Base-by-base conservation (phyloP, 2,888 invertebrate genomes). In the Xylocampa areola region DNA sequence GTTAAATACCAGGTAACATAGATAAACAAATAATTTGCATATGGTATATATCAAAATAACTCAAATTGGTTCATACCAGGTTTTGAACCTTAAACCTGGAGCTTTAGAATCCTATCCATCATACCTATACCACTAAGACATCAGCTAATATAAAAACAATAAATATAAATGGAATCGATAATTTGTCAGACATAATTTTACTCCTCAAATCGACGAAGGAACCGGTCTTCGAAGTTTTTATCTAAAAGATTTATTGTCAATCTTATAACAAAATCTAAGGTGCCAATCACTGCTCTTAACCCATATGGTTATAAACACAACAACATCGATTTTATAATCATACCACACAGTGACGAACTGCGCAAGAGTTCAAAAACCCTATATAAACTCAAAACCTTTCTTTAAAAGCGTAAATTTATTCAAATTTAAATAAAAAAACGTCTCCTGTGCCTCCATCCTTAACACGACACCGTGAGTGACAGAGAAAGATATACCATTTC, bases 371-470 rank as follows among this genome's bases (percentile, higher is more conserved):
- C 88, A 87, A 82, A 67, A 80, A 88, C 87, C 90, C 81, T 76
- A 73, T 71, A 74, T 76, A 80, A 84, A 83, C 87, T 86, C 67
- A 69, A 75, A 74, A 70, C 70, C 76, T 75, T 87, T 84, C 88
- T 87, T 88, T 90, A 85, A 89, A 90, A 89, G 90, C 91, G 91
- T 91, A 92, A 92, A 92, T 91, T 90, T 92, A 92, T 92, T 91
- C 87, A 91, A 91, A 91, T 91, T 91, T 88, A 80, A 89, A 89
- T 89, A 90, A 90, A 88, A 87, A 82, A 76, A 78, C 73, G 77
- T 81, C 80, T 83, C 85, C 79, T 80, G 86, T 85, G 84, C 87
- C 88, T 49, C 60, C 62, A 60, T 76, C 89, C 87, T 89, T 77
- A 83, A 77, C 81, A 81, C 82, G 84, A 76, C 76, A 81, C 64